Percentiles rank a stretch among this genome's conserved stretches.
These are phyloP conservation scores for Heliconius erato DNA, from an alignment of 2,888 invertebrate genomes.

Conservation along the genomic window DNA sequence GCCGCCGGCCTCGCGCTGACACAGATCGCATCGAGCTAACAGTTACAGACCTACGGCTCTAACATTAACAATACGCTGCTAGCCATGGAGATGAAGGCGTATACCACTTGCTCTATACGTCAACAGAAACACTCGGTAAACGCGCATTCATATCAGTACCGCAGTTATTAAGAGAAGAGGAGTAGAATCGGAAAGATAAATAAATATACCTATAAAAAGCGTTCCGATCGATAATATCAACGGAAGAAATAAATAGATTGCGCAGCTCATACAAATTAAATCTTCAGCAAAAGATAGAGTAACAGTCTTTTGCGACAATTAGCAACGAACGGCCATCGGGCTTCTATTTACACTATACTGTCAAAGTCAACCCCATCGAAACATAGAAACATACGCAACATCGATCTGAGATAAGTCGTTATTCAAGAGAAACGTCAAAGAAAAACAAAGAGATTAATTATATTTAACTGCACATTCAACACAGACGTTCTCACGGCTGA, in stretches of 20 bases:
- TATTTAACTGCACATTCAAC: constrained; percentile 85
- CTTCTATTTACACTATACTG: constrained; percentile 84
- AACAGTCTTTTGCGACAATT: constrained; percentile 85
- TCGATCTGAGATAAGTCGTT: constrained; percentile 84
- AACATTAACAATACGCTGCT: constrained; percentile 83
- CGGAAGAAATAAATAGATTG: constrained; percentile 85
- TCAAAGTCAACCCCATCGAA: constrained; percentile 84
- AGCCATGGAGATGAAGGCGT: constrained; percentile 84
- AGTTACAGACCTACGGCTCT: constrained; percentile 79
- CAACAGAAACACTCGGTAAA: constrained; percentile 80
- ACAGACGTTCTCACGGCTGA: constrained; percentile 85
- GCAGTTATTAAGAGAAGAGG: constrained; percentile 82
- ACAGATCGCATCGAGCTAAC: constrained; percentile 81
- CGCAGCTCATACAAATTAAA: constrained; percentile 86
- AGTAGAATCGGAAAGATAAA: constrained; percentile 84
- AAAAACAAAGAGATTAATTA: constrained; percentile 83
- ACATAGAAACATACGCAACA: constrained; percentile 86
- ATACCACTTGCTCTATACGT: constrained; percentile 81
- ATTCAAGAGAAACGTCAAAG: constrained; percentile 86
- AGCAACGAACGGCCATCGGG: constrained; percentile 86
- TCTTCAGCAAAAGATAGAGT: constrained; percentile 85
- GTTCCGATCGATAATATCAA: constrained; percentile 79
- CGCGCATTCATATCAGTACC: constrained; percentile 84
- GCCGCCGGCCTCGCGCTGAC: constrained; percentile 75
- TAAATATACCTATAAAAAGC: constrained; percentile 86